phyloP scores from a whole-genome alignment of 1,140 invertebrate species.

The Drosophila nebulosa region DNA sequence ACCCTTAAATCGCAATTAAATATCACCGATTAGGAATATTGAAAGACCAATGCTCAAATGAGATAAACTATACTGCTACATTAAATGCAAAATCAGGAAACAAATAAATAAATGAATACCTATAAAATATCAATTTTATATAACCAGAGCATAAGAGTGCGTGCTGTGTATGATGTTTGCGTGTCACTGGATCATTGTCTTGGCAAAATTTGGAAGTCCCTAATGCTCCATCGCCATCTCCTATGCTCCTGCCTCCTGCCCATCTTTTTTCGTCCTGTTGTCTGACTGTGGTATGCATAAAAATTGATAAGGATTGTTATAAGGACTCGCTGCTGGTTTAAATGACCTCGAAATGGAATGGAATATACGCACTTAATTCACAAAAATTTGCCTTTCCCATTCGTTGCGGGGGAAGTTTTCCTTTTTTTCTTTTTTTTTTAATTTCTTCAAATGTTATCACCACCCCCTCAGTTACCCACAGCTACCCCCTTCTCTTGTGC shows the following conservation, averaged over 20 bases:
- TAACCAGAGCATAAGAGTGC: neutral
- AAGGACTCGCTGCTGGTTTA: neutral
- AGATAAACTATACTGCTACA: too few species aligned
- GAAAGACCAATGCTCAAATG: too few species aligned
- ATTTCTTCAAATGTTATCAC: slow-evolving; percentile 58
- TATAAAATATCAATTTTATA: too few species aligned
- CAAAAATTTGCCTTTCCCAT: slow-evolving; percentile 22
- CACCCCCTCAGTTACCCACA: neutral
- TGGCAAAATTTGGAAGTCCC: neutral
- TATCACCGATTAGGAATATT: too few species aligned
- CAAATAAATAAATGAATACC: neutral
- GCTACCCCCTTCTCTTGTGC: slow-evolving; percentile 20
- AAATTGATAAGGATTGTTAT: neutral
- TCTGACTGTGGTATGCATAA: neutral
- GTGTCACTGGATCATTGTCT: neutral
- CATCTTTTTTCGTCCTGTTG: neutral
- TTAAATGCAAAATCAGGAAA: too few species aligned
- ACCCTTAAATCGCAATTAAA: too few species aligned
- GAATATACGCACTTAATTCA: slow-evolving; percentile 1
- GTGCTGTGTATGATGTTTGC: neutral
- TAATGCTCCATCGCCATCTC: neutral
- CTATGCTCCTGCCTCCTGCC: neutral
- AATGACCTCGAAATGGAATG: neutral
- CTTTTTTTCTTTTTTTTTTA: slow-evolving; percentile 32
- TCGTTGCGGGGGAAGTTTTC: neutral